These are phyloP conservation scores for Myotis yumanensis DNA, from an alignment of 2,113 vertebrate genomes.

Conservation along the genomic window DNA sequence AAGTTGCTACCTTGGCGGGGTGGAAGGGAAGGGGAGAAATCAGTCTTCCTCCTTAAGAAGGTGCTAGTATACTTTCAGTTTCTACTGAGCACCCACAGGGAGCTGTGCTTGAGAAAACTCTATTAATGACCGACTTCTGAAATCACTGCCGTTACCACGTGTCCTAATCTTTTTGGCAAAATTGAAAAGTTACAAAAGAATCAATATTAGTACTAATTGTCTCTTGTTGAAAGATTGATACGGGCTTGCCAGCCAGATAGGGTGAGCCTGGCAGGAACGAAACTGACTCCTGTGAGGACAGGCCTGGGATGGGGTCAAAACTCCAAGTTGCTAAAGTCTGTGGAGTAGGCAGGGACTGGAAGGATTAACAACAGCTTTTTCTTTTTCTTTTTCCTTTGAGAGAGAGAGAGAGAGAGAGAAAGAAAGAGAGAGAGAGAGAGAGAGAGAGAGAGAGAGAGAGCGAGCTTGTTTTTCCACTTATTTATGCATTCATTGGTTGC, in stretches of 20 bases:
- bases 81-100: background rate
- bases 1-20: background rate
- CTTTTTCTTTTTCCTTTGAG: background rate
- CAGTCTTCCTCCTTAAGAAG: background rate
- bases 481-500: background rate
- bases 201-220: background rate
- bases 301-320: background rate
- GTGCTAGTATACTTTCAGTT: background rate
- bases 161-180: background rate
- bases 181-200: slow-evolving; percentile 4
- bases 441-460: background rate
- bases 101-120: background rate
- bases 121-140: background rate
- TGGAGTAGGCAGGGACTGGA: background rate
- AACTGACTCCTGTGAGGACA: background rate
- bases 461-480: background rate
- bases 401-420: background rate
- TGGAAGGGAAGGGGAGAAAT: background rate
- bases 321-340: background rate
- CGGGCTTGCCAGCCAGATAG: background rate
- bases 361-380: slow-evolving; percentile 8
- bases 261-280: background rate
- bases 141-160: background rate
- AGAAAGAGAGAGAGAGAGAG: background rate
- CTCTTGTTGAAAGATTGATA: background rate